Evolutionary conservation across 2,888 invertebrate genomes (phyloP).

Genomic region (Drosophila barbarae): DNA sequence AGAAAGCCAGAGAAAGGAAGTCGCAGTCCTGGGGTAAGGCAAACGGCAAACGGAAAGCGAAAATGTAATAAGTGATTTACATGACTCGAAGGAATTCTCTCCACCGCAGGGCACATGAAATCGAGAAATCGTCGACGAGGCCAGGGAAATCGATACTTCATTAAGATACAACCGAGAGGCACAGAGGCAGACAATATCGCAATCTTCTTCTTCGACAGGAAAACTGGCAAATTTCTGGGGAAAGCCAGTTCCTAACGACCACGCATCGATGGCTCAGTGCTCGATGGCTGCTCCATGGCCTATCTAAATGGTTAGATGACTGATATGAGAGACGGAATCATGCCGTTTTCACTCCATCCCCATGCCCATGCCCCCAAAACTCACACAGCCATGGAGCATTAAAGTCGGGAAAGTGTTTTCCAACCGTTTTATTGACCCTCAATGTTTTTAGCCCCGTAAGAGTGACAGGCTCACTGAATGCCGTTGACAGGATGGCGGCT

Average conservation of each 20-base stretch:
- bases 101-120: slow-evolving; percentile 56
- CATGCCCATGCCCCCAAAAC: neutral
- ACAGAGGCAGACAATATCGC: slow-evolving; percentile 18
- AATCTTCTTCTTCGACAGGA: slow-evolving; percentile 18
- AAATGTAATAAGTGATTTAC: slow-evolving; percentile 72
- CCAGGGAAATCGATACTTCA: slow-evolving; percentile 71
- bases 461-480: slow-evolving; percentile 32
- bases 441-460: slow-evolving; percentile 43
- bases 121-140: slow-evolving; percentile 59
- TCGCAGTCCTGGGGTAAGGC: slow-evolving; percentile 3
- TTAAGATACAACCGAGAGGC: slow-evolving; percentile 60
- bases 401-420: slow-evolving; percentile 25
- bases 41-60: slow-evolving; percentile 32
- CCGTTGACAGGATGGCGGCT: slow-evolving; percentile 41
- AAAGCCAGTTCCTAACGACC: slow-evolving; percentile 50
- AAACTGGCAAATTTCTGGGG: slow-evolving; percentile 20
- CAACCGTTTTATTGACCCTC: slow-evolving; percentile 55
- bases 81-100: slow-evolving; percentile 71
- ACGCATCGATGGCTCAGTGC: slow-evolving; percentile 41
- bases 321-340: slow-evolving; percentile 62
- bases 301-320: slow-evolving; percentile 71
- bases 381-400: slow-evolving; percentile 16
- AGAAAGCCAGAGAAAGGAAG: slow-evolving; percentile 14
- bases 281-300: slow-evolving; percentile 38
- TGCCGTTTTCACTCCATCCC: slow-evolving; percentile 23